A percentile compares a stretch with the other conserved stretches of the same genome.
These are phyloP conservation scores for Lordiphosa fenestrarum DNA, from an alignment of 2,888 invertebrate genomes.

Conservation along the genomic window DNA sequence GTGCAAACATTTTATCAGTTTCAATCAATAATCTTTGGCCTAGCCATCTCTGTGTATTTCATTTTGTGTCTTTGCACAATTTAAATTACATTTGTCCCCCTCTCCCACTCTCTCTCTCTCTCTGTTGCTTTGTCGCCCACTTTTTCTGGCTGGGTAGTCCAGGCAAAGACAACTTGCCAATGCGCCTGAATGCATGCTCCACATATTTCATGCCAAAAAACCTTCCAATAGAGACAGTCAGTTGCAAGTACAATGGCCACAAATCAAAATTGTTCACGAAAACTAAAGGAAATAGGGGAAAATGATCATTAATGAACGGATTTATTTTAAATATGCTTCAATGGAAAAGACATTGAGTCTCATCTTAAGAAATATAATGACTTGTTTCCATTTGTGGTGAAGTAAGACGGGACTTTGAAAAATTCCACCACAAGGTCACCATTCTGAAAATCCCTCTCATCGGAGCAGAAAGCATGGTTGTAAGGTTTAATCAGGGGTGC, in stretches of 20 bases:
- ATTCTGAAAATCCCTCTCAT: too few species aligned
- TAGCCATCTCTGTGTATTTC: conserved; percentile 2
- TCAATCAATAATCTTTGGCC: conserved; percentile 45
- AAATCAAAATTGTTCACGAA: not conserved
- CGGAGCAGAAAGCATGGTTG: too few species aligned
- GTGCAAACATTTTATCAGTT: conserved; percentile 11
- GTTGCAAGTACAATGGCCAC: not conserved
- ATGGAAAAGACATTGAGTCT: too few species aligned
- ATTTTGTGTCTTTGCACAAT: conserved; percentile 36
- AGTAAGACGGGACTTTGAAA: too few species aligned
- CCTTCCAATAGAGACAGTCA: not conserved
- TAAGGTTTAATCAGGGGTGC: too few species aligned
- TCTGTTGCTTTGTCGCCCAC: too few species aligned
- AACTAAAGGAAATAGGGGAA: not conserved
- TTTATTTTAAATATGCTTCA: too few species aligned
- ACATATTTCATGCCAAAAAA: conserved; percentile 20
- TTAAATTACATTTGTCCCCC: conserved; percentile 49
- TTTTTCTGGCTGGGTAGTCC: conserved; percentile 8
- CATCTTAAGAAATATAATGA: too few species aligned
- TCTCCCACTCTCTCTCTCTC: conserved; percentile 2
- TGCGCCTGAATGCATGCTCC: conserved; percentile 24
- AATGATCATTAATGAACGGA: too few species aligned
- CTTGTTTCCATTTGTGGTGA: too few species aligned
- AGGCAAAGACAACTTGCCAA: conserved; percentile 20
- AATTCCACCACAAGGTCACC: too few species aligned